Evolutionary conservation across 2,888 invertebrate genomes (phyloP).

Genomic region (Chesias legatella): DNA sequence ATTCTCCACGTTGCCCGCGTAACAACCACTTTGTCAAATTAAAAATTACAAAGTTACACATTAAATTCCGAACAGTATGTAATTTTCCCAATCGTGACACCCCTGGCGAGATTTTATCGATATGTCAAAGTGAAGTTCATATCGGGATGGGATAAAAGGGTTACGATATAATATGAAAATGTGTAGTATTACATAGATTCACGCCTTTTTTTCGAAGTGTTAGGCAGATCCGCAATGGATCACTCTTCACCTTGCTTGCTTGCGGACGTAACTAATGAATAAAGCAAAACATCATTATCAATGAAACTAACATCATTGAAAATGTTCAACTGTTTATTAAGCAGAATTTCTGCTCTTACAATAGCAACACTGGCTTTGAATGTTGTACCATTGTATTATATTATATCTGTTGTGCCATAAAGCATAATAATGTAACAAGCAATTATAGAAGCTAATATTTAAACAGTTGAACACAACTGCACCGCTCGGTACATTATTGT

Average conservation of each 20-base stretch:
- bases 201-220: no score
- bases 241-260: no score
- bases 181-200: no score
- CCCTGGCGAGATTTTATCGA: conserved; percentile 39
- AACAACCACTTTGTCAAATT: conserved; percentile 45
- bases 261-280: no score
- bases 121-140: conserved; percentile 30
- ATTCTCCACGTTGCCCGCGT: conserved; percentile 34
- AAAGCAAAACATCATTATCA: no score
- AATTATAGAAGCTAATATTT: conserved; percentile 10
- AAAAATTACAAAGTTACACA: conserved; percentile 42
- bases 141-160: conserved; percentile 16
- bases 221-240: no score
- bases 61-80: conserved; percentile 42
- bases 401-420: background rate
- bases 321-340: no score
- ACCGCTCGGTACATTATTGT: conserved; percentile 1
- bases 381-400: background rate
- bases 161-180: background rate
- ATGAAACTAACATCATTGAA: no score
- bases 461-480: conserved; percentile 6
- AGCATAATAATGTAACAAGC: conserved; percentile 1
- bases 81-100: conserved; percentile 32
- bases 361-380: background rate
- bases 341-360: background rate